Percentiles rank a stretch among this genome's conserved stretches.
These are phyloP conservation scores for Philonicus albiceps DNA, from an alignment of 2,888 invertebrate species.

Conservation along the genomic window DNA sequence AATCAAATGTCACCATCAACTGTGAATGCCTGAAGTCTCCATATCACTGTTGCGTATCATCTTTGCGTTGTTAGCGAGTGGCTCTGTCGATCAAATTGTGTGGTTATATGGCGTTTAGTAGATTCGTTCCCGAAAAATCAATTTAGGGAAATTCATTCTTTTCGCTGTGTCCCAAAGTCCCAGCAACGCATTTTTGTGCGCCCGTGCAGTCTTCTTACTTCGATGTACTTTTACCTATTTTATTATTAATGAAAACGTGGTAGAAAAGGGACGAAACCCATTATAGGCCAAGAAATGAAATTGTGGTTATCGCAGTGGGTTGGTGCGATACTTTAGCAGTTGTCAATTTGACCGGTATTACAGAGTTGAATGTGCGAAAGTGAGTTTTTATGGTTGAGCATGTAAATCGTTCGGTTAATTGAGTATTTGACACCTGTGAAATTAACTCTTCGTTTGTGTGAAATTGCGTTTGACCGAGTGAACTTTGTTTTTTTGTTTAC, in stretches of 20 bases:
- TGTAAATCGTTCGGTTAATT: background rate
- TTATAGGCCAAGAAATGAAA: background rate
- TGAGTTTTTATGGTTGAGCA: background rate
- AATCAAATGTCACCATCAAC: background rate
- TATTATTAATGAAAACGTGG: too few relatives aligned
- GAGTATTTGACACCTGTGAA: background rate
- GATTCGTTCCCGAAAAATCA: background rate
- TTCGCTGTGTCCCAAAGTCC: background rate
- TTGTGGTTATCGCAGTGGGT: background rate
- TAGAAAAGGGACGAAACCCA: background rate
- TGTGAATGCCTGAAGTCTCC: background rate
- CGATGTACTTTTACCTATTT: background rate
- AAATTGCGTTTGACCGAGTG: background rate
- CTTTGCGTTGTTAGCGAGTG: background rate
- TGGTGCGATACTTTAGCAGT: background rate
- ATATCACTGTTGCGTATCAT: background rate
- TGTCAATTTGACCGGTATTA: conserved; percentile 23
- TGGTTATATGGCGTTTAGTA: background rate
- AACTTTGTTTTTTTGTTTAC: background rate
- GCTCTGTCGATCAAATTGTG: background rate
- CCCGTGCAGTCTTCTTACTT: background rate
- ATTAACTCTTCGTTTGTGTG: background rate
- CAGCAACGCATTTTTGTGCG: background rate
- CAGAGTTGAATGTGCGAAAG: conserved; percentile 6
- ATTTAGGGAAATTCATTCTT: background rate